These are phyloP conservation scores for Celastrina argiolus DNA, from an alignment of 2,888 invertebrate species.

Conservation along the genomic window DNA sequence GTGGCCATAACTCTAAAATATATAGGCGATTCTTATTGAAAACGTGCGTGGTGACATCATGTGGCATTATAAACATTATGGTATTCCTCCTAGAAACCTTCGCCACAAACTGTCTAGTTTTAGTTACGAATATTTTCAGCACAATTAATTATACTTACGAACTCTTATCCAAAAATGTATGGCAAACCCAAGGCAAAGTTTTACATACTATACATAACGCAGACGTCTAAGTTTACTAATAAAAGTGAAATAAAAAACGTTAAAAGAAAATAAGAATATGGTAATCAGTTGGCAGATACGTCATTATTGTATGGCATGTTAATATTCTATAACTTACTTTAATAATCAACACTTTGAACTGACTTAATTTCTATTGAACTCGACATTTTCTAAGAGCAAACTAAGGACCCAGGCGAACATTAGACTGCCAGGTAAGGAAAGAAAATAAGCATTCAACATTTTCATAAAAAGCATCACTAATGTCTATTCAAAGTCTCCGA, in stretches of 20 bases:
- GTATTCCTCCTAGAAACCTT: background rate
- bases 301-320: background rate
- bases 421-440: conserved; percentile 34
- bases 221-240: no score
- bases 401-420: conserved; percentile 26
- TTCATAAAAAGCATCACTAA: conserved; percentile 37
- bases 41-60: conserved; percentile 50
- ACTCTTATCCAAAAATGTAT: no score
- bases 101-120: background rate
- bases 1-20: conserved; percentile 63
- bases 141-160: no score
- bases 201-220: no score
- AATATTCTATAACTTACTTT: background rate
- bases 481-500: conserved; percentile 36
- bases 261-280: no score
- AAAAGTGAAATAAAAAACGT: no score
- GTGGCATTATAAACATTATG: conserved; percentile 30
- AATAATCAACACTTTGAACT: background rate
- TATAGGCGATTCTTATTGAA: conserved; percentile 58
- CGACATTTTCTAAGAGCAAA: conserved; percentile 15
- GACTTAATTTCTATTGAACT: conserved; percentile 4
- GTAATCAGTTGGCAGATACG: background rate
- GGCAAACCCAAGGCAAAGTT: no score
- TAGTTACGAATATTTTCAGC: background rate
- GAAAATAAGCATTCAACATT: conserved; percentile 36